A percentile compares a stretch with the other conserved stretches of the same genome.
phyloP scores from a whole-genome alignment of 2,888 invertebrate genomes.

The Oscheius sp. region DNA sequence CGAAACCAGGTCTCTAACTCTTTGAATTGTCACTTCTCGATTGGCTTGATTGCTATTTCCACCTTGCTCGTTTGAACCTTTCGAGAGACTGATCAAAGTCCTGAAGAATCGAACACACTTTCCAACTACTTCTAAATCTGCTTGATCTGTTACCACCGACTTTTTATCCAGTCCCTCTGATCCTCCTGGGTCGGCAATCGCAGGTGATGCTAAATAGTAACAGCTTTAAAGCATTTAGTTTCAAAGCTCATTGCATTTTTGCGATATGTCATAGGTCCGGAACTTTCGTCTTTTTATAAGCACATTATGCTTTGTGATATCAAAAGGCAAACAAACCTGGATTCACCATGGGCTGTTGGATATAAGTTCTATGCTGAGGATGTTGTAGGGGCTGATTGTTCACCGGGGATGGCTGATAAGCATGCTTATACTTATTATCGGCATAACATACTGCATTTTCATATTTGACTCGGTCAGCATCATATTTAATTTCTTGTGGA shows the following conservation, averaged over 20 bases:
- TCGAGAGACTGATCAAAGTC: slow-evolving; percentile 51
- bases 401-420: slow-evolving; percentile 9
- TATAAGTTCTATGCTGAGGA: not conserved
- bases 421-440: not conserved
- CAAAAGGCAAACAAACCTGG: not conserved
- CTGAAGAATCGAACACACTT: slow-evolving; percentile 56
- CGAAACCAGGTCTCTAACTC: slow-evolving; percentile 34
- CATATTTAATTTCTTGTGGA: not conserved
- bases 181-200: not conserved
- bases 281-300: too few species aligned
- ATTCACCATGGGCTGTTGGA: not conserved
- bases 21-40: not conserved
- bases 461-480: not conserved
- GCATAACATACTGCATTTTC: not conserved
- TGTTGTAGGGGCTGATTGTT: too few species aligned
- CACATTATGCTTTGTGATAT: too few species aligned
- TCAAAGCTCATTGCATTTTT: too few species aligned
- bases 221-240: not conserved
- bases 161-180: not conserved
- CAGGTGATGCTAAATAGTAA: slow-evolving; percentile 4
- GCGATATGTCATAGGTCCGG: too few species aligned
- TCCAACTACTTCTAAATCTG: slow-evolving; percentile 28
- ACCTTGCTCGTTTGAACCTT: slow-evolving; percentile 33
- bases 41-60: not conserved
- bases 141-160: too few species aligned